A percentile compares a stretch with the other conserved stretches of the same genome.
phyloP scores from a whole-genome alignment of 2,113 vertebrate species.

The Sphyrna mokarran region DNA sequence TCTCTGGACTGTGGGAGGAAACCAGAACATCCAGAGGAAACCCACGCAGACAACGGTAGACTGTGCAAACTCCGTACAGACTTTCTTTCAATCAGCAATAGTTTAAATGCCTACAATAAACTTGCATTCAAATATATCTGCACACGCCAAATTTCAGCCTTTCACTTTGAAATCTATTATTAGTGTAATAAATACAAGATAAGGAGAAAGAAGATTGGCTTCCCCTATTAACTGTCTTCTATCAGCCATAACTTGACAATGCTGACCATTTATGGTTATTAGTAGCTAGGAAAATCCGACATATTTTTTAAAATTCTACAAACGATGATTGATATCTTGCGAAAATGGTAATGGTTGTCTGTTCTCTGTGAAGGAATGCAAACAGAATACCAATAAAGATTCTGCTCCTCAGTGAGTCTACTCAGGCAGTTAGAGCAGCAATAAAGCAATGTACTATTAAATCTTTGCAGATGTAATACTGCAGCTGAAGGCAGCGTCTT shows the following conservation, averaged over 20 bases:
- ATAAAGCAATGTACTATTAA: constrained; percentile 20
- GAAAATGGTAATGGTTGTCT: background rate
- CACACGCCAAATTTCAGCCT: background rate
- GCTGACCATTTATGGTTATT: background rate
- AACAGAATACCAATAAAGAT: constrained; percentile 16
- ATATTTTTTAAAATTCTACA: background rate
- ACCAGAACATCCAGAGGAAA: too few relatives aligned
- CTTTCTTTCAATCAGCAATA: background rate
- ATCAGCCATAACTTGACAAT: background rate
- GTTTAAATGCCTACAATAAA: background rate
- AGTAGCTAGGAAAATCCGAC: background rate
- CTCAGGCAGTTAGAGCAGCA: background rate
- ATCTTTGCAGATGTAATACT: background rate
- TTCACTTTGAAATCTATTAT: background rate
- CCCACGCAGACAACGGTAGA: too few relatives aligned
- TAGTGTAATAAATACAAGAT: background rate
- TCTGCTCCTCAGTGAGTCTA: background rate
- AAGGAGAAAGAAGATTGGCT: background rate
- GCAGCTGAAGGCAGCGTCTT: background rate
- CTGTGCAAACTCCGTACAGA: too few relatives aligned
- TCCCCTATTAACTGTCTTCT: background rate
- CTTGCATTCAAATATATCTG: background rate
- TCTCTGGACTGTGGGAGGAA: too few relatives aligned
- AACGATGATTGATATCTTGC: background rate
- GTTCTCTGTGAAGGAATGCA: background rate